Conservation (phyloP, 2,888 invertebrate species). For the Papilio gigon region DNA sequence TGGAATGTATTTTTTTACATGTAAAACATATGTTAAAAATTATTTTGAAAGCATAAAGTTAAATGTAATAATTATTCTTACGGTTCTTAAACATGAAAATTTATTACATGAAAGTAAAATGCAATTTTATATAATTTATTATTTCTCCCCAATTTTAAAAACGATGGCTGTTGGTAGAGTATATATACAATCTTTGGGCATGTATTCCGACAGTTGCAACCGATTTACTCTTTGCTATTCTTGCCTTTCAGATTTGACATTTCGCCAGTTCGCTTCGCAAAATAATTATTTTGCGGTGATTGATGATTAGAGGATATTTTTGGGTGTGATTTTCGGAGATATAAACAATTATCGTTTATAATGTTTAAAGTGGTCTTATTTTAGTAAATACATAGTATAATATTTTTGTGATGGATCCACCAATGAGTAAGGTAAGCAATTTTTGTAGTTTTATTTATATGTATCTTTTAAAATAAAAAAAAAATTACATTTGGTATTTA, state of each 20-base stretch:
- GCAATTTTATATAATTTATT: background rate
- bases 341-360: constrained; percentile 8
- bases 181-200: background rate
- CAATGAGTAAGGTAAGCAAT: constrained; percentile 34
- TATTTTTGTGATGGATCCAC: constrained; percentile 27
- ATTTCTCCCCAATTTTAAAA: background rate
- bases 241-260: background rate
- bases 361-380: constrained; percentile 30
- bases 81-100: background rate
- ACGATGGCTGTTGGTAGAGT: background rate
- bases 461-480: background rate
- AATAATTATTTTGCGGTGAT: constrained; percentile 20
- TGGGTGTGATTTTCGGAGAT: constrained; percentile 6
- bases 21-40: background rate
- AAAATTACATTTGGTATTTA: background rate
- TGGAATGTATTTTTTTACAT: background rate
- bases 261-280: constrained; percentile 5
- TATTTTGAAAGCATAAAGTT: background rate
- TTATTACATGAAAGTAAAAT: background rate
- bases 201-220: background rate
- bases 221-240: background rate
- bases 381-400: constrained; percentile 2
- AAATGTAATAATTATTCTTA: background rate
- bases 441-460: constrained; percentile 6
- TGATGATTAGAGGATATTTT: constrained; percentile 15